These are phyloP conservation scores for roundworm (Caenorhabditis elegans) DNA, from an alignment of 1,140 invertebrate genomes.

Conservation along the genomic window WBcel235 BX284606.5:5210501-5211000, in stretches of 20 bases:
- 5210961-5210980: neutral
- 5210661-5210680: constrained; percentile 31
- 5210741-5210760: neutral
- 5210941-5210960: neutral
- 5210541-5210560: constrained; percentile 25
- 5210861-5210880: neutral
- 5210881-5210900: too few species aligned
- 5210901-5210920: too few species aligned
- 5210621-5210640: neutral
- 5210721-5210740: neutral
- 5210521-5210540: neutral
- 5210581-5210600: neutral
- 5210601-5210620: constrained; percentile 3
- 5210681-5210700: constrained; percentile 22
- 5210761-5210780: neutral
- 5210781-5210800: too few species aligned
- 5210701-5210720: constrained; percentile 30
- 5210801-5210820: neutral
- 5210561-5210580: neutral
- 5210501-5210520: too few species aligned
- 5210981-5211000: neutral
- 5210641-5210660: neutral
- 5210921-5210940: constrained; percentile 6
- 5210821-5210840: neutral
- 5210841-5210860: neutral